Evolutionary conservation across 53 echinoderm and acorn worm species (phyloP).

Genomic region (Arbacia lixula): DNA sequence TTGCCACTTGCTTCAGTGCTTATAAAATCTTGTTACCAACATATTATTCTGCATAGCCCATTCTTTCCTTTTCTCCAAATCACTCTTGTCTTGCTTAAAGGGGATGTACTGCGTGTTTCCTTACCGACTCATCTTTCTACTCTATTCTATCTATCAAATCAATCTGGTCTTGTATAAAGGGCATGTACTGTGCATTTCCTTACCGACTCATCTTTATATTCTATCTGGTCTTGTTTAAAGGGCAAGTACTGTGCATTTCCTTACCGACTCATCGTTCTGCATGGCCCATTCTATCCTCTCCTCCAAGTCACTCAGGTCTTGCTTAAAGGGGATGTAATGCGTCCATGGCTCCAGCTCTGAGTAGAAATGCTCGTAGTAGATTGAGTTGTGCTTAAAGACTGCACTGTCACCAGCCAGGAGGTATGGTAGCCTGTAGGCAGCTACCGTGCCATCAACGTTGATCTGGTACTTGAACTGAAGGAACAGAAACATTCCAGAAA

Average conservation of each 20-base stretch:
- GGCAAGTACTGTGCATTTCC: conserved; percentile 78
- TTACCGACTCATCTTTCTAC: too few species aligned
- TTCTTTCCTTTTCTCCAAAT: conserved; percentile 76
- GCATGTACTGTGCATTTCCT: conserved; percentile 93
- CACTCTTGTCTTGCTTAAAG: conserved; percentile 76
- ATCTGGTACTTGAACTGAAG: conserved; percentile 96
- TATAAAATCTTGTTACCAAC: conserved; percentile 69
- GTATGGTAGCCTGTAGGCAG: conserved; percentile 94
- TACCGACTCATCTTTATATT: too few species aligned
- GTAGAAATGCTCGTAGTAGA: conserved; percentile 98
- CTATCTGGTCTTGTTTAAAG: conserved; percentile 78
- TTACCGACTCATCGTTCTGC: conserved; percentile 86
- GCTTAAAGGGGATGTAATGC: conserved; percentile 92
- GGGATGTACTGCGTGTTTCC: conserved; percentile 3
- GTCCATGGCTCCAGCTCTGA: conserved; percentile 83
- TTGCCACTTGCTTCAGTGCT: too few species aligned
- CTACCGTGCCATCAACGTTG: conserved; percentile 98
- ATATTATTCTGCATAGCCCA: conserved; percentile 86
- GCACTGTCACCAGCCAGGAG: conserved; percentile 89
- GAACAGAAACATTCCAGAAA: neutral
- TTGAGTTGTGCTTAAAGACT: conserved; percentile 90
- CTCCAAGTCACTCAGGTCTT: conserved; percentile 82
- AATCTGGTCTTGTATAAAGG: conserved; percentile 82
- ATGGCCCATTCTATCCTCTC: conserved; percentile 95
- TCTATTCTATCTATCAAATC: conserved; percentile 39